Conservation (phyloP, 2,888 invertebrate genomes). For the Tipula vernalis region DNA sequence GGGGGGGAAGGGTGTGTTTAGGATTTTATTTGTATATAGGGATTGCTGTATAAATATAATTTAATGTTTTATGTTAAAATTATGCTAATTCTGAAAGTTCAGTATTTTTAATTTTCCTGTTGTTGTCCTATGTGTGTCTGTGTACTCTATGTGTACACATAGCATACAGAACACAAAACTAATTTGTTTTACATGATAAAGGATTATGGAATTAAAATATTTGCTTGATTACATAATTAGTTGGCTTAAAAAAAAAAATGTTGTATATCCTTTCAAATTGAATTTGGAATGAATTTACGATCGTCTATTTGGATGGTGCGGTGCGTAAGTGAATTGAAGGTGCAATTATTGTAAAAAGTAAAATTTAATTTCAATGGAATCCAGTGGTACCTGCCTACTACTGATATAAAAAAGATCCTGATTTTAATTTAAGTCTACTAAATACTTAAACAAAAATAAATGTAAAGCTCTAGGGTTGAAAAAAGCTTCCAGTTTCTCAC, state of each 20-base stretch:
- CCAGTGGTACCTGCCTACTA: no score
- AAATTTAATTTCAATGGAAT: no score
- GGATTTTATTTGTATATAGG: background rate
- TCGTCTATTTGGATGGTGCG: no score
- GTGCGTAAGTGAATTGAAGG: no score
- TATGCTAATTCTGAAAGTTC: background rate
- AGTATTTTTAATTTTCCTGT: background rate
- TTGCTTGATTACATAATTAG: background rate
- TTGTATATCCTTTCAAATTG: background rate
- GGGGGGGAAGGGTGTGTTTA: background rate
- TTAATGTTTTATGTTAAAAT: background rate
- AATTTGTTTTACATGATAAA: background rate
- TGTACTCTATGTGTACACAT: background rate
- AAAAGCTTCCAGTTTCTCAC: no score
- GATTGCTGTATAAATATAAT: background rate
- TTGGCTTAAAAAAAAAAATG: background rate
- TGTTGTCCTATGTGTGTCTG: background rate
- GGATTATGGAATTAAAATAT: background rate
- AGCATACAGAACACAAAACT: background rate
- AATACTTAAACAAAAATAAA: no score
- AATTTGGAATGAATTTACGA: background rate
- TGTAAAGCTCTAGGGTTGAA: no score
- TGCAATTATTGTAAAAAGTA: no score
- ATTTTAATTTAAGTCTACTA: no score
- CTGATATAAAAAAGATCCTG: no score